These are phyloP conservation scores for Leptodactylus fuscus DNA, from an alignment of 2,113 vertebrate genomes.

Conservation along the genomic window DNA sequence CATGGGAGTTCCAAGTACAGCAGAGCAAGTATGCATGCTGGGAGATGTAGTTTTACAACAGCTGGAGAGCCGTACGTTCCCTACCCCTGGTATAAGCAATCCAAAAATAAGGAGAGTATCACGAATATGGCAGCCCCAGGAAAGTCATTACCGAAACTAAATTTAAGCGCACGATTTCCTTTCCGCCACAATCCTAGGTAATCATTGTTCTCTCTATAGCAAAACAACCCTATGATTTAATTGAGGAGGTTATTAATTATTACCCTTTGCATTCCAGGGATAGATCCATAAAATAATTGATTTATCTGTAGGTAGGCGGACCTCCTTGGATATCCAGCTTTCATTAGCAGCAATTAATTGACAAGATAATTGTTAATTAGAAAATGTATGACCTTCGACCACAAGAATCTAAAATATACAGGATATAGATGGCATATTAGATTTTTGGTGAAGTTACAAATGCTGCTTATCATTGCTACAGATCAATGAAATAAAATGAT, in stretches of 20 bases:
- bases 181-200: no score
- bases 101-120: no score
- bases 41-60: no score
- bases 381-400: neutral
- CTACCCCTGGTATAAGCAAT: no score
- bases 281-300: neutral
- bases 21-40: no score
- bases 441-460: neutral
- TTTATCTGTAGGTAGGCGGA: neutral
- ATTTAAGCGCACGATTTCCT: no score
- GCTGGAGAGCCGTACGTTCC: no score
- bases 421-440: neutral
- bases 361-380: constrained; percentile 18
- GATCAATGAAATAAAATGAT: constrained; percentile 9
- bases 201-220: neutral
- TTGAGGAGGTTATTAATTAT: neutral
- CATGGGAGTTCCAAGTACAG: no score
- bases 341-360: neutral
- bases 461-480: neutral
- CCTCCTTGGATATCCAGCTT: neutral
- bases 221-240: neutral
- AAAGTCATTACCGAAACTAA: no score
- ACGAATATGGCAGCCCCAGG: no score
- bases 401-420: neutral
- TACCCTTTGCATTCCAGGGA: neutral